phyloP scores from a whole-genome alignment of 2,888 invertebrate genomes.

The Pseudeuparius sepicola region DNA sequence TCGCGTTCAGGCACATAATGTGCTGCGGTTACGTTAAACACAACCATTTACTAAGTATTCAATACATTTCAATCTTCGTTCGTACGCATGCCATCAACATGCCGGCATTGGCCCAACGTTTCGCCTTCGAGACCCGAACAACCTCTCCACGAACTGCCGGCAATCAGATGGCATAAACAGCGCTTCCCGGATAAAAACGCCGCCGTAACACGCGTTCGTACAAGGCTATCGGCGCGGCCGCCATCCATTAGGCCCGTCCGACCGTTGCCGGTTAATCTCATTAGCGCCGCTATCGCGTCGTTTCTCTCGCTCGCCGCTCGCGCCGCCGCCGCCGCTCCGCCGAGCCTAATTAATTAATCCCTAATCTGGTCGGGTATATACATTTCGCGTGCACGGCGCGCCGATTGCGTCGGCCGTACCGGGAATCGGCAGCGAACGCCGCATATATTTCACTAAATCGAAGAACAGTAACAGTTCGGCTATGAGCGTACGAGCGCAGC shows the following conservation, averaged over 20 bases:
- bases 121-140: neutral
- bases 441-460: too few species aligned
- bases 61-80: too few species aligned
- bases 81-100: too few species aligned
- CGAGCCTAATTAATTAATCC: conserved; percentile 40
- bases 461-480: too few species aligned
- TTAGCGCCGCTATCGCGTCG: conserved; percentile 38
- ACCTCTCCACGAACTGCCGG: conserved; percentile 4
- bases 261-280: conserved; percentile 37
- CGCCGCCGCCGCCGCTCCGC: conserved; percentile 28
- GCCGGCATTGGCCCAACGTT: too few species aligned
- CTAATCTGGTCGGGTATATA: conserved; percentile 36
- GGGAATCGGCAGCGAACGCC: too few species aligned
- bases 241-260: conserved; percentile 37
- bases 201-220: conserved; percentile 31
- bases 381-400: conserved; percentile 3
- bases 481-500: too few species aligned
- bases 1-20: too few species aligned
- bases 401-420: neutral
- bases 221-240: conserved; percentile 36
- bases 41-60: too few species aligned
- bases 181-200: conserved; percentile 24
- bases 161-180: conserved; percentile 34
- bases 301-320: conserved; percentile 37
- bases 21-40: too few species aligned